Conservation (phyloP, 2,888 invertebrate species). For the Strigamia crassipes region DNA sequence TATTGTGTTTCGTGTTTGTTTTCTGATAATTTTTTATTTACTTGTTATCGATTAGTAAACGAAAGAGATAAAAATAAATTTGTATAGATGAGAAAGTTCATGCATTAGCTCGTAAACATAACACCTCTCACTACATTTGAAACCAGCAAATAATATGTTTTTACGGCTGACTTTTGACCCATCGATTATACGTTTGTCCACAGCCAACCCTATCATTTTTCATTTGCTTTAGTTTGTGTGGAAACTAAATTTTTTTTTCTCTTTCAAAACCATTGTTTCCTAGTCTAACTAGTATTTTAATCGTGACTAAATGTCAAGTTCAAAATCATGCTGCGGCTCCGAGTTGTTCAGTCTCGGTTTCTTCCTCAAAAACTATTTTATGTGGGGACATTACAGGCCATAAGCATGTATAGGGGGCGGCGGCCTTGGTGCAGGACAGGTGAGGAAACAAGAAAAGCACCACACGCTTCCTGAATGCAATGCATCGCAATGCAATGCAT, state of each 20-base stretch:
- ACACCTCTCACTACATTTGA: neutral
- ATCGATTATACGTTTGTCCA: neutral
- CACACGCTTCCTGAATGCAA: constrained; percentile 17
- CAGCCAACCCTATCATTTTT: neutral
- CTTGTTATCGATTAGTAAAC: neutral
- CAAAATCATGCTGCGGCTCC: neutral
- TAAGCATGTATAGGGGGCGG: constrained; percentile 30
- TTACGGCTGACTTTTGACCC: neutral
- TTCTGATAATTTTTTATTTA: neutral
- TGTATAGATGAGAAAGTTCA: neutral
- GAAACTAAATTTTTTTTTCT: neutral
- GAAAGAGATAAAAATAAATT: neutral
- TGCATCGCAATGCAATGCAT: neutral
- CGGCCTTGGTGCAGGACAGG: constrained; percentile 27
- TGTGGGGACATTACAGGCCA: constrained; percentile 18
- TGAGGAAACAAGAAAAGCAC: constrained; percentile 6
- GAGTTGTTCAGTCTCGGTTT: neutral
- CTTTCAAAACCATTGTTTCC: neutral
- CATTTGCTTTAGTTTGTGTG: neutral
- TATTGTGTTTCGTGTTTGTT: neutral
- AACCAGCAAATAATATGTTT: constrained; percentile 5
- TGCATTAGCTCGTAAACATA: neutral
- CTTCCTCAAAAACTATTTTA: neutral
- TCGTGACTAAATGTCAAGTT: constrained; percentile 17
- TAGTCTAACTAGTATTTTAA: constrained; percentile 1